phyloP scores from a whole-genome alignment of 1,140 invertebrate genomes.

The Eumaeus atala region DNA sequence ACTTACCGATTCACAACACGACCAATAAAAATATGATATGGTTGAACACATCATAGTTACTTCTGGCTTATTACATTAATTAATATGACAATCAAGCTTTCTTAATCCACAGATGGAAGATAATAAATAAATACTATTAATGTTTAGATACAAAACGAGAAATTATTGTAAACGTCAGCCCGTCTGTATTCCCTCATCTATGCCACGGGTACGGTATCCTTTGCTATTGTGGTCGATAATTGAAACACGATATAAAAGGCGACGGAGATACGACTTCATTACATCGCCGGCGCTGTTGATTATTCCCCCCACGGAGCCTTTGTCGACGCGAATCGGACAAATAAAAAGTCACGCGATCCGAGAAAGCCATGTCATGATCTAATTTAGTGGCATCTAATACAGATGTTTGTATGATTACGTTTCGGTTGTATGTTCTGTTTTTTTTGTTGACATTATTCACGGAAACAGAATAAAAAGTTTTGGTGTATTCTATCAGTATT shows the following conservation, averaged over 20 bases:
- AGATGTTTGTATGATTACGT: conserved; percentile 28
- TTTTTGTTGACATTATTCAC: conserved; percentile 3
- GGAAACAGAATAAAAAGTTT: neutral
- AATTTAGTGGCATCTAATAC: conserved; percentile 44
- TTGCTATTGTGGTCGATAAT: conserved; percentile 50
- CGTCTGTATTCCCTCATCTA: conserved; percentile 24
- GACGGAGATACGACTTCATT: conserved; percentile 42
- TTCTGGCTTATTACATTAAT: no score
- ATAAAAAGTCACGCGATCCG: conserved; percentile 37
- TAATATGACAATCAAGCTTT: no score
- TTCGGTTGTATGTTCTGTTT: conserved; percentile 19
- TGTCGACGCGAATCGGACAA: conserved; percentile 39
- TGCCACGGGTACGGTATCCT: conserved; percentile 35
- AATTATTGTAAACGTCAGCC: conserved; percentile 4
- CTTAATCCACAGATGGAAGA: no score
- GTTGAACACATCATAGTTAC: no score
- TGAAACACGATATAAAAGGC: conserved; percentile 42
- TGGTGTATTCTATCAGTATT: no score
- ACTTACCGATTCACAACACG: no score
- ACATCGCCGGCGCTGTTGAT: conserved; percentile 28
- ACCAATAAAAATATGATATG: no score
- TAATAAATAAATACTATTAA: neutral
- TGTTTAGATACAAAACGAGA: neutral
- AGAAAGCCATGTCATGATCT: conserved; percentile 43
- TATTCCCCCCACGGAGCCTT: conserved; percentile 40